A percentile compares a stretch with the other conserved stretches of the same genome.
Evolutionary conservation across 37 sponge, comb jelly and placozoan species (phyloP).

Genomic region (Beroe forskalii): DNA sequence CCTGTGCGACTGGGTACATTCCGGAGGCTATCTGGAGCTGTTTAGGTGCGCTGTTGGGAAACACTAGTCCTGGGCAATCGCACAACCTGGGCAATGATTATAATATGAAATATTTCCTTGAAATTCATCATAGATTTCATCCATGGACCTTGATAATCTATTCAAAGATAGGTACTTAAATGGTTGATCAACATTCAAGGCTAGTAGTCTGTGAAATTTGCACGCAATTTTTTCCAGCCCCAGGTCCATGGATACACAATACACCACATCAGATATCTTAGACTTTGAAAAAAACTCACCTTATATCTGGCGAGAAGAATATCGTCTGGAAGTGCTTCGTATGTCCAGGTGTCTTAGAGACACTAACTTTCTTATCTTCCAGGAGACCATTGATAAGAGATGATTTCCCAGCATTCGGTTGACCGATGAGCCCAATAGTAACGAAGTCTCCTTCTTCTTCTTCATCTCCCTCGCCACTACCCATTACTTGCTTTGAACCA

Average conservation of each 20-base stretch:
- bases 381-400: conserved; percentile 92
- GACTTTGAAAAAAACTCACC: too few relatives aligned
- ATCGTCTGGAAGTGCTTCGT: conserved; percentile 99
- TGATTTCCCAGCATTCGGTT: conserved; percentile 97
- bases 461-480: conserved; percentile 59
- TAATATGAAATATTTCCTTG: too few relatives aligned
- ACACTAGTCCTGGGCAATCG: conserved; percentile 97
- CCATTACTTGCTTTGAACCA: conserved; percentile 15
- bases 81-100: conserved; percentile 75
- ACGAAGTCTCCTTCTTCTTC: conserved; percentile 68
- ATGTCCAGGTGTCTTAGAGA: conserved; percentile 95
- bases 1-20: conserved; percentile 92
- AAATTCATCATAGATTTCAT: too few relatives aligned
- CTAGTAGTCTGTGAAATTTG: too few relatives aligned
- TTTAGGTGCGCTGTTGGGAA: conserved; percentile 86
- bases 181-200: too few relatives aligned
- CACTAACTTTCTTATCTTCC: conserved; percentile 93
- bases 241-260: too few relatives aligned
- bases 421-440: conserved; percentile 92
- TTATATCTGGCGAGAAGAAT: conserved; percentile 78
- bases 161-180: too few relatives aligned
- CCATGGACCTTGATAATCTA: too few relatives aligned
- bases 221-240: too few relatives aligned
- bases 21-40: conserved; percentile 90
- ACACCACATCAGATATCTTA: too few relatives aligned